phyloP scores from a whole-genome alignment of 2,797 vertebrate genomes.

The Rhincodon typus region DNA sequence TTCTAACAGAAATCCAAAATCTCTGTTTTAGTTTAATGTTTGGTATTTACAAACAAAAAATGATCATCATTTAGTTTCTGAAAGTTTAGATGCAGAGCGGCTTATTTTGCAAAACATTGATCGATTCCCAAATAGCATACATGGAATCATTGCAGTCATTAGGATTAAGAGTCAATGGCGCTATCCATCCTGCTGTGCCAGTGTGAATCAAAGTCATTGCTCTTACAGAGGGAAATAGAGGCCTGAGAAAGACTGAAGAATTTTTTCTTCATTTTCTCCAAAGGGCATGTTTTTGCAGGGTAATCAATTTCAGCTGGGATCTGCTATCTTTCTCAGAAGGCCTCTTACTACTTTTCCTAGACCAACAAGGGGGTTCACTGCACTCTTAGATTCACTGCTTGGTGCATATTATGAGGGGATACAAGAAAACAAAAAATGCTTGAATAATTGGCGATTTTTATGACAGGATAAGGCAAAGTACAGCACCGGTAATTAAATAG shows the following conservation, averaged over 20 bases:
- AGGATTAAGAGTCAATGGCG: background rate
- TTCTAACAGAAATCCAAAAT: background rate
- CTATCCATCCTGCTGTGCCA: background rate
- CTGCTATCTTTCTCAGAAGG: background rate
- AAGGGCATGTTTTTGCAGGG: background rate
- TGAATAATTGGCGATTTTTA: background rate
- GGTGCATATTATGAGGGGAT: background rate
- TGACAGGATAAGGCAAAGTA: background rate
- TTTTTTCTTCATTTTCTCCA: background rate
- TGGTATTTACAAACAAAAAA: background rate
- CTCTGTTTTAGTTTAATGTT: background rate
- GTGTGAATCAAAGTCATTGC: background rate
- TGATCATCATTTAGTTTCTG: background rate
- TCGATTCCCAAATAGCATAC: background rate
- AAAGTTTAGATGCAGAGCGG: background rate
- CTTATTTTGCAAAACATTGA: background rate
- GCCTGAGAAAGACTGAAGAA: background rate
- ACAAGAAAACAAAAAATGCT: background rate
- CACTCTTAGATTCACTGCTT: background rate
- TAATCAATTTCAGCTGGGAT: background rate
- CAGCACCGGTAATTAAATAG: background rate
- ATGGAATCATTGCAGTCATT: background rate
- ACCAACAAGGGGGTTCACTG: background rate
- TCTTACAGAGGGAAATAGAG: background rate
- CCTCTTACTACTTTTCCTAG: background rate